Evolutionary conservation across 2,113 vertebrate genomes (phyloP).

Genomic region (Conger conger): DNA sequence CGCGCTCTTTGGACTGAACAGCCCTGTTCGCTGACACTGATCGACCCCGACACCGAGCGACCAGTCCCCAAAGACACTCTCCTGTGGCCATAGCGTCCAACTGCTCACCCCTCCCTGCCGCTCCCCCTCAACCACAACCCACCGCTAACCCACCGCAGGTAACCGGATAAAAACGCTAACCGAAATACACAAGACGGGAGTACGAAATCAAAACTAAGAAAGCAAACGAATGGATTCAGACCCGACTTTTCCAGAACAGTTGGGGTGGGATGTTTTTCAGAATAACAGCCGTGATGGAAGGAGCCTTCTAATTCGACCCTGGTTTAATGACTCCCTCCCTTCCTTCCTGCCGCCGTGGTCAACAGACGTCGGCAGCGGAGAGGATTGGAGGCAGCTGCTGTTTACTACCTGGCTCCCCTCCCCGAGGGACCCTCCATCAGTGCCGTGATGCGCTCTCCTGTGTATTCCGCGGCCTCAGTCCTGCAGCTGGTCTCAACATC

Average conservation of each 20-base stretch:
- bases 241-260: slow-evolving; percentile 8
- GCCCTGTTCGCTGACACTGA: slow-evolving; percentile 46
- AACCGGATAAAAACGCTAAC: not conserved
- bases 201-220: not conserved
- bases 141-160: not conserved
- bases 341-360: slow-evolving; percentile 26
- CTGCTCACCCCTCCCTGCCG: too few species aligned
- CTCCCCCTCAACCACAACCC: too few species aligned
- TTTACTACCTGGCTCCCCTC: slow-evolving; percentile 43
- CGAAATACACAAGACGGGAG: not conserved
- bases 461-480: not conserved
- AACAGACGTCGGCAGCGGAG: slow-evolving; percentile 42
- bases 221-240: not conserved
- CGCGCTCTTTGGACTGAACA: slow-evolving; percentile 44
- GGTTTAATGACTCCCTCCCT: slow-evolving; percentile 51
- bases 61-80: not conserved
- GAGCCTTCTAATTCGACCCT: slow-evolving; percentile 52
- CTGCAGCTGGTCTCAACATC: not conserved
- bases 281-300: slow-evolving; percentile 41
- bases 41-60: slow-evolving; percentile 40
- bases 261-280: slow-evolving; percentile 10
- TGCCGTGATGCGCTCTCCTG: not conserved
- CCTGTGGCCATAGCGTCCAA: not conserved
- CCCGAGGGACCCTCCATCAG: slow-evolving; percentile 4
- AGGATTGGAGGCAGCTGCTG: slow-evolving; percentile 41